A percentile compares a stretch with the other conserved stretches of the same genome.
Conservation (phyloP, 1,140 invertebrate species). For the Drosophila tropicalis region DNA sequence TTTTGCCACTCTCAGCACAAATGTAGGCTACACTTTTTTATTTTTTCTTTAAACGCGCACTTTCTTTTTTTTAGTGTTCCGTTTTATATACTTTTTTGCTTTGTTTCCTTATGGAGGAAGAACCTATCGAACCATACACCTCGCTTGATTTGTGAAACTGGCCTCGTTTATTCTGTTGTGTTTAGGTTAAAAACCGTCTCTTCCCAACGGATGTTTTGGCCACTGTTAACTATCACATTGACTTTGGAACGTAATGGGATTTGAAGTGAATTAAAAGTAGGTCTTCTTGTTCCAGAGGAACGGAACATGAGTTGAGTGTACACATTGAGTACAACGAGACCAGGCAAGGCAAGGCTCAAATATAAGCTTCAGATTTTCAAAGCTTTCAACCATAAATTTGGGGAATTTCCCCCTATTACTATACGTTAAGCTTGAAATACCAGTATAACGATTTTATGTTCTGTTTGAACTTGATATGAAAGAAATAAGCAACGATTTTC, state of each 20-base stretch:
- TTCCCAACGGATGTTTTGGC: constrained; percentile 52
- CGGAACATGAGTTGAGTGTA: constrained; percentile 34
- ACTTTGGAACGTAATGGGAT: constrained; percentile 37
- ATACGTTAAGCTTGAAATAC: constrained; percentile 34
- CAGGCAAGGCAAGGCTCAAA: not conserved
- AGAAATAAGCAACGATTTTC: too few species aligned
- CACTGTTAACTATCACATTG: constrained; percentile 58
- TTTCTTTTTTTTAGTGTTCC: constrained; percentile 49
- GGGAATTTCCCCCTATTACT: not conserved
- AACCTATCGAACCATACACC: constrained; percentile 80
- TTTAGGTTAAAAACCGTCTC: constrained; percentile 67
- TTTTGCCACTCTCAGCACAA: constrained; percentile 29
- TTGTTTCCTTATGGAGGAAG: constrained; percentile 9
- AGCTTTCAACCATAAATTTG: not conserved
- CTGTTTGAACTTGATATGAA: too few species aligned
- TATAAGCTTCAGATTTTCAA: constrained; percentile 24
- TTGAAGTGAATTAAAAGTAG: constrained; percentile 57
- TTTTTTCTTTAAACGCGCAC: constrained; percentile 62
- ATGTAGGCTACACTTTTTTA: constrained; percentile 59
- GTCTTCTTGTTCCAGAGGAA: constrained; percentile 38
- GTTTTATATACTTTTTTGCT: not conserved
- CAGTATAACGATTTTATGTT: constrained; percentile 22
- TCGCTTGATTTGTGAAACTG: constrained; percentile 82
- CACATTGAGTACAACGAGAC: constrained; percentile 27
- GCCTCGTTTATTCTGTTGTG: constrained; percentile 67